Base-by-base conservation (phyloP, 2,113 vertebrate genomes). In the Tretioscincus oriximinensis region DNA sequence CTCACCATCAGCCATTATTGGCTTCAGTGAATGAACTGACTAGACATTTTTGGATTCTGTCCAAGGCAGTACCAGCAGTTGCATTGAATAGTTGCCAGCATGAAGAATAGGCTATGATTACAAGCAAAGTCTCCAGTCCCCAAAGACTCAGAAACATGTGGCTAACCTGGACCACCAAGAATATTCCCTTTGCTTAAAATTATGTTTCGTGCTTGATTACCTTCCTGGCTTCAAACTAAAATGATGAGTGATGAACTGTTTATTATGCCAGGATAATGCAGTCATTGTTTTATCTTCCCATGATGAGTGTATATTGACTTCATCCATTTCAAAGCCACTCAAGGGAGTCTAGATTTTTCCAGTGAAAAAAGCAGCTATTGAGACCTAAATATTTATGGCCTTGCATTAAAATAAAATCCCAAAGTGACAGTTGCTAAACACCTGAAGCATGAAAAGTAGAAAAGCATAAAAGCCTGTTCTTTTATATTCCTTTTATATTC, bases 71-170 rank as follows among this genome's bases (percentile, higher is more conserved):
- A 66, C 84, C 41, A 78, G 80, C 41, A 58, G 70, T 77, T 73
- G 65, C 72, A 49, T 65, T 78, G 77, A 80, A 74, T 86, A 84
- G 77, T 45, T 76, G 69, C n/a, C 66, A 54, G 20, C 70, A 73
- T 78, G 64, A 85, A 72, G 71, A 80, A 29, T 24, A 80, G 73
- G 29, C 51, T n/a, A 0, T 75, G 74, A 88, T 83, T 88, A 65
- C 54, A 85, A 71, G 72, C 70, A 0, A 80, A 83, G 82, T 73
- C 51, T 78, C 26, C 21, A 28, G 71, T 88, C 81, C 75, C 81
- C 29, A 41, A 35, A 78, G 60, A 26, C 88, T 2, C 45, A 73
- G 81, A 69, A 74, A 47, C 51, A 0, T 28, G 54, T 63, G 64
- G 41, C 51, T 79, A 79, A 84, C 64, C 72, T 63, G 24, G 65